Percentiles rank a stretch among this genome's conserved stretches.
These are phyloP conservation scores for Actinostola sp. DNA, from an alignment of 92 coral and sea anemone genomes.

Conservation along the genomic window DNA sequence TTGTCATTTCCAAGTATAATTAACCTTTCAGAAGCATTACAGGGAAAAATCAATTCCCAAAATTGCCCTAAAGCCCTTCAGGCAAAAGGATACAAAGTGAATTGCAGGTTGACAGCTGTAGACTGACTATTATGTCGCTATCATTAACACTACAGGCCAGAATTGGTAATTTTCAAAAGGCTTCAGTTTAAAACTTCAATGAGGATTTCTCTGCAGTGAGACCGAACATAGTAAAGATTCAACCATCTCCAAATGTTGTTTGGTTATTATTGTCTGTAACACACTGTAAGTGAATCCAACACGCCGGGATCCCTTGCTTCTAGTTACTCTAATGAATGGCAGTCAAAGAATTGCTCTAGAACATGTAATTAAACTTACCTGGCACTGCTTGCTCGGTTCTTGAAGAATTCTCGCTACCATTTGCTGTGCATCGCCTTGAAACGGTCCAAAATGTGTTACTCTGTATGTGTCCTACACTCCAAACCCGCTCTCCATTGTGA, in stretches of 20 bases:
- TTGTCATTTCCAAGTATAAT: too few relatives aligned
- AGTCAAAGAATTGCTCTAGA: too few relatives aligned
- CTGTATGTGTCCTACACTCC: slow-evolving; percentile 59
- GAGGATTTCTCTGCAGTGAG: too few relatives aligned
- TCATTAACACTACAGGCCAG: not conserved
- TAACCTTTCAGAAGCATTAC: not conserved
- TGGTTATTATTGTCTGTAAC: not conserved
- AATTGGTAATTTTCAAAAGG: not conserved
- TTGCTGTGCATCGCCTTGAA: slow-evolving; percentile 17
- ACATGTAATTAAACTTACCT: slow-evolving; percentile 18
- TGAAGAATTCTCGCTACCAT: slow-evolving; percentile 26
- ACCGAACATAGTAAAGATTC: too few relatives aligned
- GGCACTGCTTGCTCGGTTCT: slow-evolving; percentile 13
- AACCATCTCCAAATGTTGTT: not conserved
- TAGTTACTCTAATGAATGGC: too few relatives aligned
- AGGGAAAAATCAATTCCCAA: slow-evolving; percentile 4
- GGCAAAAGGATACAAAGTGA: slow-evolving; percentile 14
- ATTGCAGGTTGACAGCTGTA: slow-evolving; percentile 12
- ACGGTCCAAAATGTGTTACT: slow-evolving; percentile 73
- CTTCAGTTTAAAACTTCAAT: not conserved
- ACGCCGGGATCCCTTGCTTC: not conserved
- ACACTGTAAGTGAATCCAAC: not conserved
- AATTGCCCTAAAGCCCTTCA: slow-evolving; percentile 13
- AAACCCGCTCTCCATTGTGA: slow-evolving; percentile 52
- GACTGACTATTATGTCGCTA: not conserved